phyloP scores from a whole-genome alignment of 2,113 vertebrate genomes.

The Polyodon spathula region DNA sequence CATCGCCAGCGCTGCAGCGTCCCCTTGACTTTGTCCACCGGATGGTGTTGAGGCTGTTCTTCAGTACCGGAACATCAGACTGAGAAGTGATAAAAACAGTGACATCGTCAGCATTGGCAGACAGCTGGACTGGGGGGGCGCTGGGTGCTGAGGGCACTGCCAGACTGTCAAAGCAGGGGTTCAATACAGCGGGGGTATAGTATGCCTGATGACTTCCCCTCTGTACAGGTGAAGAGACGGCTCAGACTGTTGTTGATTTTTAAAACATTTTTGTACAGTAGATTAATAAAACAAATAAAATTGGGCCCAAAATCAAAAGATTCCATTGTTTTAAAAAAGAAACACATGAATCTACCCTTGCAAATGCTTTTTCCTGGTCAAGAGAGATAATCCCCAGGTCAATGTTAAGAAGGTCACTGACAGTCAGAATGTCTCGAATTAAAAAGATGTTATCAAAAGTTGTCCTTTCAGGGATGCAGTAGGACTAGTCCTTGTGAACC shows the following conservation, averaged over 20 bases:
- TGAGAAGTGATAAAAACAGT: no score
- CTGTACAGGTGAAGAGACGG: neutral
- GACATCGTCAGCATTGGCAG: no score
- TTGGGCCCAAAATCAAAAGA: neutral
- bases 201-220: neutral
- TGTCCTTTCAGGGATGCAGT: constrained; percentile 1
- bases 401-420: no score
- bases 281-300: neutral
- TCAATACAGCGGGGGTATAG: no score
- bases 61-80: no score
- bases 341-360: neutral
- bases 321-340: neutral
- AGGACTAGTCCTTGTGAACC: neutral
- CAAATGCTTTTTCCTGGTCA: constrained; percentile 3
- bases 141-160: no score
- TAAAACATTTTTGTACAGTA: neutral
- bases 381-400: neutral
- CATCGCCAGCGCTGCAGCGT: no score
- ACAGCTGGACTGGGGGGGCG: no score
- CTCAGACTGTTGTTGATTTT: constrained; percentile 5
- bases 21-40: no score
- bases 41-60: no score
- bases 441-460: neutral
- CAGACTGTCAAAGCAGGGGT: no score
- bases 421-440: neutral